Evolutionary conservation across 1,140 invertebrate genomes (phyloP).

Genomic region (Brachystomella parvula): DNA sequence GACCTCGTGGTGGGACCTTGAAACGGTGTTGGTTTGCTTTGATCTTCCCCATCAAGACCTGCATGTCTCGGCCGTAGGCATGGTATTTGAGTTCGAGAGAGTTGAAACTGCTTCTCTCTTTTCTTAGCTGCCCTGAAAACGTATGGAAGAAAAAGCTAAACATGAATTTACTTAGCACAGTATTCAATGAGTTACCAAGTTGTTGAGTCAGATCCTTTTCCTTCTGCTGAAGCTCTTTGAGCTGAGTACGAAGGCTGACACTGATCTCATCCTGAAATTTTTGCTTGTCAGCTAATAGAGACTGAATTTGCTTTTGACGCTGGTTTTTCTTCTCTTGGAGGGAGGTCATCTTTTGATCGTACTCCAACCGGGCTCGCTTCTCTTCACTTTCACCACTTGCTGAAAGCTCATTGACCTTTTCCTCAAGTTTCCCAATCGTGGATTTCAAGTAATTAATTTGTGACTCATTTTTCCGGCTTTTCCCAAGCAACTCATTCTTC

Average conservation of each 20-base stretch:
- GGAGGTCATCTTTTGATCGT: constrained; percentile 8
- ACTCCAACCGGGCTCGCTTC: background rate
- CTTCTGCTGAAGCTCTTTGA: too few relatives aligned
- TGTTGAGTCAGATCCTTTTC: too few relatives aligned
- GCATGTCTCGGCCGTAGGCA: constrained; percentile 21
- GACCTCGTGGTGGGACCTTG: constrained; percentile 24
- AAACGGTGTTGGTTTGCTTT: constrained; percentile 22
- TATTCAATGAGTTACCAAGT: too few relatives aligned
- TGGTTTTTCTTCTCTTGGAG: background rate
- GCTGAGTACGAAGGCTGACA: too few relatives aligned
- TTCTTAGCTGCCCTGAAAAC: too few relatives aligned
- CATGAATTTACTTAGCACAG: too few relatives aligned
- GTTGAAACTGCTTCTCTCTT: background rate
- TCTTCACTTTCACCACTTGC: background rate
- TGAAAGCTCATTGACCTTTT: constrained; percentile 6
- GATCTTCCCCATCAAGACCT: constrained; percentile 21
- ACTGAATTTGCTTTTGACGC: background rate
- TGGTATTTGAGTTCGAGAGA: constrained; percentile 19
- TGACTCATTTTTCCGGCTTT: too few relatives aligned
- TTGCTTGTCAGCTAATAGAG: too few relatives aligned
- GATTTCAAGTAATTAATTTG: background rate
- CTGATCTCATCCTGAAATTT: too few relatives aligned
- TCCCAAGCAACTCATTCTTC: too few relatives aligned
- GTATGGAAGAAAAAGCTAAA: too few relatives aligned
- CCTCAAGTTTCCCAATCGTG: background rate